These are phyloP conservation scores for Sternotherus odoratus DNA, from an alignment of 2,797 vertebrate genomes.

Conservation along the genomic window DNA sequence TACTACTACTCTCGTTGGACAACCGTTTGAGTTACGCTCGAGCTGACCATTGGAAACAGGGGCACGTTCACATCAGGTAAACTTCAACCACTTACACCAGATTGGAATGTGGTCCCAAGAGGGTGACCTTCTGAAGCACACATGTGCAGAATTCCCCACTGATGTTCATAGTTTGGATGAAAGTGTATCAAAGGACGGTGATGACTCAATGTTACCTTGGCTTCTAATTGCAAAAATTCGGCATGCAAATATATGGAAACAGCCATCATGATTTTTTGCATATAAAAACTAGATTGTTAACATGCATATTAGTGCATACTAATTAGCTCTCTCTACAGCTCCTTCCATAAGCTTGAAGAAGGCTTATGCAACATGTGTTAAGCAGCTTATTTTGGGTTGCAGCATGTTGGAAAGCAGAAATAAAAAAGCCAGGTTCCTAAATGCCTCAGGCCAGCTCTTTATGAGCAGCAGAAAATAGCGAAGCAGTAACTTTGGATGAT, in stretches of 20 bases:
- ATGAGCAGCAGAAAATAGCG: neutral
- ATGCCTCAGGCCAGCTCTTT: fast-evolving
- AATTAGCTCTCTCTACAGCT: conserved; percentile 9
- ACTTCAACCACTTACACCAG: neutral
- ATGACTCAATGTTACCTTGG: fast-evolving
- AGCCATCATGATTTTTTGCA: fast-evolving
- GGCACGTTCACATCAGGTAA: fast-evolving
- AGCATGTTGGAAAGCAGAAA: neutral
- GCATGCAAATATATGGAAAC: fast-evolving
- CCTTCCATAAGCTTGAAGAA: neutral
- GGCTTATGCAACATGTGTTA: neutral
- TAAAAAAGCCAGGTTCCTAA: neutral
- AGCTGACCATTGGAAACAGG: fast-evolving
- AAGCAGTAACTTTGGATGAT: fast-evolving
- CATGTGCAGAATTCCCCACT: neutral
- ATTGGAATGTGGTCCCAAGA: neutral
- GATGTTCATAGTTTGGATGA: fast-evolving
- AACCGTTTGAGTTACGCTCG: fast-evolving
- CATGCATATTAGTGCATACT: fast-evolving
- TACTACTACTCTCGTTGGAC: neutral
- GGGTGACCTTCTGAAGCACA: neutral
- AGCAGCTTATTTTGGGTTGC: neutral
- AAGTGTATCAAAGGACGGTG: fast-evolving
- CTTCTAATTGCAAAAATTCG: fast-evolving
- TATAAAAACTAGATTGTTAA: neutral